These are phyloP conservation scores for Forpus xanthops DNA, from an alignment of 2,797 vertebrate species.

Conservation along the genomic window DNA sequence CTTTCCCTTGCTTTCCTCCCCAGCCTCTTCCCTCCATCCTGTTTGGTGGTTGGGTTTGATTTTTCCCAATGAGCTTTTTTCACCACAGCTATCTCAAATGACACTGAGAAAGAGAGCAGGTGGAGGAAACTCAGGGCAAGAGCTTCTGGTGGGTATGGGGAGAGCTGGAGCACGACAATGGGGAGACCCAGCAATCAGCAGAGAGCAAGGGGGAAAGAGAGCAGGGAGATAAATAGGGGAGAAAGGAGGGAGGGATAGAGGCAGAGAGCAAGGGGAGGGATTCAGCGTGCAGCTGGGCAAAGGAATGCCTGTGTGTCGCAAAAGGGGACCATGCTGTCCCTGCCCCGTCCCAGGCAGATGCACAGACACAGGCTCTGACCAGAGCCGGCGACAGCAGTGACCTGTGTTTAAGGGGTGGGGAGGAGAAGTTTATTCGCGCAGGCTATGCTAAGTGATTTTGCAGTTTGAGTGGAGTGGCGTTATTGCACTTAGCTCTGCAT, in stretches of 20 bases:
- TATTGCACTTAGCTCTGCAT: constrained; percentile 77
- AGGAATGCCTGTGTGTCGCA: rapidly evolving
- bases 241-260: background rate
- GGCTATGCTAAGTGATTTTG: constrained; percentile 76
- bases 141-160: background rate
- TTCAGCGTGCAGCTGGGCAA: rapidly evolving
- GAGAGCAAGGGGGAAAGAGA: background rate
- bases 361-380: background rate
- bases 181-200: background rate
- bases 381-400: background rate
- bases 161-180: background rate
- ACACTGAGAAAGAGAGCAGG: background rate
- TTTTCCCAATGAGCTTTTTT: background rate
- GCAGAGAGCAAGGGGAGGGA: background rate
- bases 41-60: background rate
- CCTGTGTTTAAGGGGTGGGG: constrained; percentile 25
- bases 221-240: background rate
- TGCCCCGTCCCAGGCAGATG: background rate
- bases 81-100: background rate
- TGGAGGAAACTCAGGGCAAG: background rate
- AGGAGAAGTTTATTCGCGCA: constrained; percentile 75
- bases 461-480: constrained; percentile 73
- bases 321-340: background rate
- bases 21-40: background rate
- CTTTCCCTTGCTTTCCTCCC: background rate